These are phyloP conservation scores for Daubentonia madagascariensis DNA, from an alignment of 2,113 vertebrate genomes.

Conservation along the genomic window DNA sequence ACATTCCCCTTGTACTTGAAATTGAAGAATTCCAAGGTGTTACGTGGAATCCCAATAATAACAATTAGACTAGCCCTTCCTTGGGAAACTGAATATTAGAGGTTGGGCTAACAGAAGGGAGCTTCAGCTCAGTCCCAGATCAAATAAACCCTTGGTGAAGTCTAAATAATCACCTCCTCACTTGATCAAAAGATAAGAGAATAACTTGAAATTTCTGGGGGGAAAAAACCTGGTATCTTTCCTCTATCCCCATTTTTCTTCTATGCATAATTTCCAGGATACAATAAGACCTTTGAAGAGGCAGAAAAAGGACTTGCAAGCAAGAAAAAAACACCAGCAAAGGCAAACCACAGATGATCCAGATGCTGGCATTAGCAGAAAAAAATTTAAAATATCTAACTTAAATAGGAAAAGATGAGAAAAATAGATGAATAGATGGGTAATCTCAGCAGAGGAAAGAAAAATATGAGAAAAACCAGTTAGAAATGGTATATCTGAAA, in stretches of 20 bases:
- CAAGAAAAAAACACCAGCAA: not conserved
- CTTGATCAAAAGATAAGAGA: not conserved
- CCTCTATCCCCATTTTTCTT: not conserved
- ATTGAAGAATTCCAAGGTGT: not conserved
- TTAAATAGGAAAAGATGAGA: not conserved
- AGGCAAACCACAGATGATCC: not conserved
- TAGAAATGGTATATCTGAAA: not conserved
- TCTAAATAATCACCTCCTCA: not conserved
- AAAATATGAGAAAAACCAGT: not conserved
- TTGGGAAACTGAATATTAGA: not conserved
- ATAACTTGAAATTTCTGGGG: not conserved
- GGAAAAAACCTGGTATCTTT: not conserved
- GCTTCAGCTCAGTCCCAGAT: not conserved
- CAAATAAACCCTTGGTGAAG: not conserved
- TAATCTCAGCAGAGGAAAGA: not conserved
- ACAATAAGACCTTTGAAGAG: not conserved
- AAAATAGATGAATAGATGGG: not conserved
- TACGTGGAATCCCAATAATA: not conserved
- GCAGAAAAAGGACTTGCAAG: not conserved
- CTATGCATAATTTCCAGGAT: not conserved
- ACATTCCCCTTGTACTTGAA: not conserved
- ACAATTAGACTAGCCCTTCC: not conserved
- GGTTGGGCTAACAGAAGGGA: not conserved
- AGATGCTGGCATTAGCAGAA: not conserved
- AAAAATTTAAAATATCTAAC: not conserved